phyloP scores from a whole-genome alignment of 2,888 invertebrate genomes.

The Myopa testacea region DNA sequence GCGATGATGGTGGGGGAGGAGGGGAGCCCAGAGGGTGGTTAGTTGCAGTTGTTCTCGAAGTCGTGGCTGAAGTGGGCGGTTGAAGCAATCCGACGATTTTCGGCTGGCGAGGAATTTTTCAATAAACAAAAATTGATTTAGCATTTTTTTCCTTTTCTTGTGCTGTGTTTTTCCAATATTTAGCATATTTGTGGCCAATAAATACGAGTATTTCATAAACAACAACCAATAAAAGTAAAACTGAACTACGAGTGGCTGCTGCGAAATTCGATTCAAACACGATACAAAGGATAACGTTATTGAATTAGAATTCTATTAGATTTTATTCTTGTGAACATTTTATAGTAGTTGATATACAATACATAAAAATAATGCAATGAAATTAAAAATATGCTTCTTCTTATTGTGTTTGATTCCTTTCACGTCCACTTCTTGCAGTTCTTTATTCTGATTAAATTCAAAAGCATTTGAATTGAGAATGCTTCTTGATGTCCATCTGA shows the following conservation, averaged over 20 bases:
- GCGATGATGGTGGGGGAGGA: not conserved
- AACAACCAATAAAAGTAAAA: not conserved
- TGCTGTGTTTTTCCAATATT: not conserved
- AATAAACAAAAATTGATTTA: not conserved
- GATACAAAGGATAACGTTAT: too few relatives aligned
- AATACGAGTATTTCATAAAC: not conserved
- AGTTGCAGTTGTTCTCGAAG: too few relatives aligned
- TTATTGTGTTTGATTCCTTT: not conserved
- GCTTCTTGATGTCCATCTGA: too few relatives aligned
- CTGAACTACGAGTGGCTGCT: too few relatives aligned
- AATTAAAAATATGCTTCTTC: not conserved
- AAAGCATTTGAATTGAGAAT: too few relatives aligned
- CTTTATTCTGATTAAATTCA: constrained; percentile 42
- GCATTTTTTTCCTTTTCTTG: not conserved
- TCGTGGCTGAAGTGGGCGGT: too few relatives aligned
- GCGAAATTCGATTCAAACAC: too few relatives aligned
- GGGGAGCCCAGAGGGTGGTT: too few relatives aligned
- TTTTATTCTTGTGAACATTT: too few relatives aligned
- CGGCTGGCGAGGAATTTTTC: not conserved
- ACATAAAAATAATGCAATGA: not conserved
- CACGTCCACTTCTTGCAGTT: not conserved
- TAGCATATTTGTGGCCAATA: not conserved
- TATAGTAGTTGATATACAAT: too few relatives aligned
- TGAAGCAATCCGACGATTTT: not conserved
- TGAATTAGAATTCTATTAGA: too few relatives aligned